Evolutionary conservation across 1,140 invertebrate genomes (phyloP), one percentile per base, ranked within the genome.

Genomic region (Pogonus chalceus): DNA sequence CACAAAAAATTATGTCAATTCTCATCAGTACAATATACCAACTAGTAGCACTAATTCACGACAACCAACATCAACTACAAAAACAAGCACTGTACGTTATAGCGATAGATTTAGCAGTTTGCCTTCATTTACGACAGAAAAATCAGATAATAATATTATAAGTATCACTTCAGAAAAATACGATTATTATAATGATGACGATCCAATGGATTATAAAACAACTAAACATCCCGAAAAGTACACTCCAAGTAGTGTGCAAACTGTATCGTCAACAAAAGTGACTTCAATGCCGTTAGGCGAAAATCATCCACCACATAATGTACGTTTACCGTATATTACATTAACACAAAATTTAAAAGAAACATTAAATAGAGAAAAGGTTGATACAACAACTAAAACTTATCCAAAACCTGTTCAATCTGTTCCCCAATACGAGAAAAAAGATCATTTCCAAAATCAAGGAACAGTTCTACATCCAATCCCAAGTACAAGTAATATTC

Each of bases 401-500:
- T 60, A 55, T 35, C 49, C 57, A 10, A 59, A 52, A 23, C 31
- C 50, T 24, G 26, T 52, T 20, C n/a, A n/a, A n/a, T n/a, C n/a
- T n/a, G 12, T 23, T 37, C 24, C 4, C 16, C 37, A 46, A 20
- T 20, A 31, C 46, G 20, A 21, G 22, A 20, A 53, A 16, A 20
- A 1, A 52, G 47, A 53, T 53, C 24, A 26, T 2, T 47, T n/a
- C 18, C 23, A 20, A 22, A 47, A 39, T 22, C 43, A 48, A 37
- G 52, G 23, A 20, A 50, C 58, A 1, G 23, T 56, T n/a, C 43
- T 31, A 22, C 62, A 69, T 22, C 65, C 72, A n/a, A 65, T 62
- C 10, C 77, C 79, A 22, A 79, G 77, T 54, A 78, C 78, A 1
- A 82, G 78, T 52, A 82, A 80, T 39, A 76, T 83, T 35, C 76